Conservation (phyloP, 2,797 vertebrate species). For the Lycodopsis pacificus region DNA sequence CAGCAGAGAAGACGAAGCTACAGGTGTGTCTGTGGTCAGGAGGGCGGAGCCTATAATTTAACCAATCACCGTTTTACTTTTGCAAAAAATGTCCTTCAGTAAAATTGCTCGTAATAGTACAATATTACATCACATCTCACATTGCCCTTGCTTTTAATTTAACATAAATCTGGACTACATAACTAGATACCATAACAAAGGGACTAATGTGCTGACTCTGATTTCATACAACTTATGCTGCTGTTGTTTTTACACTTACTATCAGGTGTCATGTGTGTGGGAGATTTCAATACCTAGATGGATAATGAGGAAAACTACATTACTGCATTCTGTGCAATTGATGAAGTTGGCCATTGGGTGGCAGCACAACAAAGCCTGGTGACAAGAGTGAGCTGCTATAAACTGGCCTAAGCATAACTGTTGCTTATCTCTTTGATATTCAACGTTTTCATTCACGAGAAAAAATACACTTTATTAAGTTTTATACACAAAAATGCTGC, state of each 20-base stretch:
- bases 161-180: not conserved
- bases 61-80: not conserved
- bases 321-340: not conserved
- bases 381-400: not conserved
- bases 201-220: not conserved
- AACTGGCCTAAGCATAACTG: not conserved
- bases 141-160: not conserved
- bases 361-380: conserved; percentile 49
- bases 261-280: not conserved
- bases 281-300: not conserved
- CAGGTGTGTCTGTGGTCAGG: not conserved
- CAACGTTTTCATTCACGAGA: not conserved
- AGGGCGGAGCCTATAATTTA: not conserved
- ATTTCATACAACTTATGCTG: not conserved
- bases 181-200: not conserved
- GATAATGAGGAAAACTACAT: not conserved
- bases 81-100: not conserved
- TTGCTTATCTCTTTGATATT: not conserved
- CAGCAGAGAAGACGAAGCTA: not conserved
- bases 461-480: not conserved
- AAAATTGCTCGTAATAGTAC: not conserved
- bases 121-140: not conserved
- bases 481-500: not conserved
- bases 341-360: conserved; percentile 50
- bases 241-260: not conserved